Percentiles rank a stretch among this genome's conserved stretches.
Conservation (phyloP, 2,888 invertebrate genomes). For the Geotrupes spiniger region DNA sequence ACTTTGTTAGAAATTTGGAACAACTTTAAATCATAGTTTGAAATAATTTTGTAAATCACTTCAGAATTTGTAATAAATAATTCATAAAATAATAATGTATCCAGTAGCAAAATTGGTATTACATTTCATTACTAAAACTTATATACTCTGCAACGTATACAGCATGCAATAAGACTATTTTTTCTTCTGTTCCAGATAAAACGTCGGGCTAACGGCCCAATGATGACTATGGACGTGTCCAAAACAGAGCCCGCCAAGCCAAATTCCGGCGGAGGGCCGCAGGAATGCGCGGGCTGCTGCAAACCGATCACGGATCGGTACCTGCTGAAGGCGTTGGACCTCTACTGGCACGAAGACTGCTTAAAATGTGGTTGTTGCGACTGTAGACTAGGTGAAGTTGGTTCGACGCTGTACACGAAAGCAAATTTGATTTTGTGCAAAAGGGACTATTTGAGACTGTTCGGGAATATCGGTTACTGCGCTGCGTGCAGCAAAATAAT, state of each 20-base stretch:
- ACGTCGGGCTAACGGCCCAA: conserved; percentile 51
- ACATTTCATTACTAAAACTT: too few species aligned
- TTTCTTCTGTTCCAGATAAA: conserved; percentile 43
- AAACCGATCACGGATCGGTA: conserved; percentile 91
- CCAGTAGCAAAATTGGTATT: too few species aligned
- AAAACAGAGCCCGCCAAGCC: conserved; percentile 63
- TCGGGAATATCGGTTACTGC: conserved; percentile 94
- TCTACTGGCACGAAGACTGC: conserved; percentile 98
- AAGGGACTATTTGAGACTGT: conserved; percentile 92
- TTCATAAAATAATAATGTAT: too few species aligned
- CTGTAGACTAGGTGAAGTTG: conserved; percentile 94
- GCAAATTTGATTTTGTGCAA: conserved; percentile 95
- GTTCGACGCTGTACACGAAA: conserved; percentile 91
- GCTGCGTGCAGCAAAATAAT: conserved; percentile 97
- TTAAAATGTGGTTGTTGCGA: conserved; percentile 97
- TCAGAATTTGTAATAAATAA: too few species aligned
- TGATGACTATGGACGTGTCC: conserved; percentile 87
- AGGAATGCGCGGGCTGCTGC: conserved; percentile 92
- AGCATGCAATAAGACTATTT: too few species aligned
- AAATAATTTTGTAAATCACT: too few species aligned
- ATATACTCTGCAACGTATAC: too few species aligned
- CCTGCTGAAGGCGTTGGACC: conserved; percentile 87
- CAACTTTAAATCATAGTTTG: too few species aligned
- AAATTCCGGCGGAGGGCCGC: conserved; percentile 52
- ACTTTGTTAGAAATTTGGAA: too few species aligned